Evolutionary conservation across 2,888 invertebrate species (phyloP), one percentile per base, ranked within the genome.

Genomic region (Coenonympha glycerion): DNA sequence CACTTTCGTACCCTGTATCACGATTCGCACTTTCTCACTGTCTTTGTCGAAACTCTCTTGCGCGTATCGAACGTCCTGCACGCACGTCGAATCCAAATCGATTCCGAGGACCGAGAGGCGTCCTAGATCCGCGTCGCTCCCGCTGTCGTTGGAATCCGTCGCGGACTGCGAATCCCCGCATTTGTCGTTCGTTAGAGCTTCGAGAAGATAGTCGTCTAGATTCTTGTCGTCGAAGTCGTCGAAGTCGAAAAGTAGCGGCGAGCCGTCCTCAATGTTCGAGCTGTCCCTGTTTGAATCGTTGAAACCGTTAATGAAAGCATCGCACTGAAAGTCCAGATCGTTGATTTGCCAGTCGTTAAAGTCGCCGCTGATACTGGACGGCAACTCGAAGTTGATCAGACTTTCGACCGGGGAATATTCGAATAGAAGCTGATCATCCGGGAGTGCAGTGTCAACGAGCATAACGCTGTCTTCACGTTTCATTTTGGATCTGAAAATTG

Each of bases 391-490:
- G 68, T 85, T 85, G 58, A 84, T 78, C 57, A 87, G 79, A 49
- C 81, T 86, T 57, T 86, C 87, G 6, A 76, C 80, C 52, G 86
- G 85, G 3, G 86, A 85, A 59, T 76, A 79, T 59, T 85, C 82
- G 60, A 83, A 85, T 18, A 83, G 69, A 2, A 77, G 77, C 56
- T 81, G 76, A 54, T 86, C 85, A 53, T 69, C 76, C 42, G 83
- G 68, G 16, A 84, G 71, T 21, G 71, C 76, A 47, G 84, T 84
- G 55, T 82, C 79, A 19, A 78, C 64, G 52, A 74, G 64, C 45
- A 71, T 63, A 47, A 73, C 71, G 59, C 65, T 68, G 52, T 66
- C 69, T 55, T 85, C 84, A 52, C 73, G 73, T 59, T 73, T 79
- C 86, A 86, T 86, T 52, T 55, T 77, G 52, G 54, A 51, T 57